Conservation (phyloP, 2,888 invertebrate genomes). For the Deilephila porcellus region DNA sequence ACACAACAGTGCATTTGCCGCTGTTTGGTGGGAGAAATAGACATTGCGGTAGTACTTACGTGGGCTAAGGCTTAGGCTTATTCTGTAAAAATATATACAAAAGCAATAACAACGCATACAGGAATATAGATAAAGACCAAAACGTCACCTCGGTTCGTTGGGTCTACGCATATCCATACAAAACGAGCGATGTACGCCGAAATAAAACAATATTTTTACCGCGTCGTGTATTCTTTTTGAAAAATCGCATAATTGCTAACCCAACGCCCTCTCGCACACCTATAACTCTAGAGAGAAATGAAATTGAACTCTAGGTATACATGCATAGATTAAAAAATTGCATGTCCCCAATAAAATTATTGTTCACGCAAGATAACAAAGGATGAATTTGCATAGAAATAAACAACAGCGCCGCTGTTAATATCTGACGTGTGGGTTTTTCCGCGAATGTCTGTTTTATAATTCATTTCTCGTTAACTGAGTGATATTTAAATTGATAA, state of each 20-base stretch:
- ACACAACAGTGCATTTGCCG: too few relatives aligned
- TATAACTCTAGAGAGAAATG: too few relatives aligned
- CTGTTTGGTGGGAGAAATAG: too few relatives aligned
- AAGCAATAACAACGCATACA: too few relatives aligned
- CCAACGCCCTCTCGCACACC: slow-evolving; percentile 16
- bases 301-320: neutral
- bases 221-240: slow-evolving; percentile 1
- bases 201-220: slow-evolving; percentile 3
- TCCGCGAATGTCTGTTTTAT: neutral
- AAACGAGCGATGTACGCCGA: neutral
- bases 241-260: slow-evolving; percentile 15
- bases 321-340: neutral
- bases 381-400: slow-evolving; percentile 74
- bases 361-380: slow-evolving; percentile 69
- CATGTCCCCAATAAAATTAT: slow-evolving; percentile 43
- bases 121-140: neutral
- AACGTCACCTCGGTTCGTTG: neutral
- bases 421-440: neutral
- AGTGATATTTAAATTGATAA: neutral
- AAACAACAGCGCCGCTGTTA: slow-evolving; percentile 53
- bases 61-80: too few relatives aligned
- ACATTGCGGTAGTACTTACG: too few relatives aligned
- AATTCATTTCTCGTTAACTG: neutral
- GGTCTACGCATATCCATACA: neutral
- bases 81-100: too few relatives aligned